Conservation (phyloP, 2,797 vertebrate species). For the Acanthiza pusilla region DNA sequence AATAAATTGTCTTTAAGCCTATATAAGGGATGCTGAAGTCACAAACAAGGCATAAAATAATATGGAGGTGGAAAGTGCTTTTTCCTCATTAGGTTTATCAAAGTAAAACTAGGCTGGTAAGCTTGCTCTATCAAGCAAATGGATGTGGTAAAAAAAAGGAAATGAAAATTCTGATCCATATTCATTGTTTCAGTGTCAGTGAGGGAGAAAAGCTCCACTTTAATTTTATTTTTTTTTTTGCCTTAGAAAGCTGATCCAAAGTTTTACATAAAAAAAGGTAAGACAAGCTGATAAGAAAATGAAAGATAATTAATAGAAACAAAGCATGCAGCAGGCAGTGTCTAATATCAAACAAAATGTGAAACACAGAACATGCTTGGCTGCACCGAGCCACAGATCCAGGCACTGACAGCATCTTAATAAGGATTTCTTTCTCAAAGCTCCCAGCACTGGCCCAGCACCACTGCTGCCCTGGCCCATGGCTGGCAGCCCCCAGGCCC, state of each 20-base stretch:
- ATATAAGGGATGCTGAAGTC: slow-evolving; percentile 43
- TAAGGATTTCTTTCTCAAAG: not conserved
- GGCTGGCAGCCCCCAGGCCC: not conserved
- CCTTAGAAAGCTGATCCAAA: not conserved
- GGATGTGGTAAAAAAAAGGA: slow-evolving; percentile 11
- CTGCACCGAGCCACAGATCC: not conserved
- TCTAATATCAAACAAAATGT: slow-evolving; percentile 7
- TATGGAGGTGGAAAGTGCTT: slow-evolving; percentile 30
- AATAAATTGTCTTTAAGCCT: slow-evolving; percentile 65
- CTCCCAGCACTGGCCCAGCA: not conserved
- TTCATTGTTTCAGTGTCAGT: slow-evolving; percentile 42
- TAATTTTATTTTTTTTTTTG: not conserved
- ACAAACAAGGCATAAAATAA: slow-evolving; percentile 69
- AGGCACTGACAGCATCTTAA: not conserved
- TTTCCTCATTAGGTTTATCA: slow-evolving; percentile 44
- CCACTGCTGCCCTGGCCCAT: not conserved
- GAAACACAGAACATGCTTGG: not conserved
- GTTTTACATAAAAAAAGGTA: not conserved
- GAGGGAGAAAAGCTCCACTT: not conserved
- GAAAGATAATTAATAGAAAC: slow-evolving; percentile 51
- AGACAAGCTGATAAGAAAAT: slow-evolving; percentile 11
- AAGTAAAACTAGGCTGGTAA: slow-evolving; percentile 46
- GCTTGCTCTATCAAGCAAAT: slow-evolving; percentile 58
- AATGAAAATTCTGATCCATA: slow-evolving; percentile 58
- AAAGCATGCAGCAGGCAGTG: not conserved